These are phyloP conservation scores for Tuberolachnus salignus DNA, from an alignment of 2,888 invertebrate species.

Conservation along the genomic window DNA sequence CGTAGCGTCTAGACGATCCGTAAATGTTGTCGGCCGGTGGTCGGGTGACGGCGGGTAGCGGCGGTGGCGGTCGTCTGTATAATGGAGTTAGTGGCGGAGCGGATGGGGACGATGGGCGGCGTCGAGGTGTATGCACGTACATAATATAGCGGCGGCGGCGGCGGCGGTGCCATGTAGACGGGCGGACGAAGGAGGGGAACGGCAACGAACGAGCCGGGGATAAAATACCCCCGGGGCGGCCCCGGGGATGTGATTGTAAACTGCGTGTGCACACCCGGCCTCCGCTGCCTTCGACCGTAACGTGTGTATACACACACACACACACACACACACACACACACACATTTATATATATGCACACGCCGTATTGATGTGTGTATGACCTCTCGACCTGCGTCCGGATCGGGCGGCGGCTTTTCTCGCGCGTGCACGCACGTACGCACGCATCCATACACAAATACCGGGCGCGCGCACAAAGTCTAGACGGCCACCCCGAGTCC, in stretches of 20 bases:
- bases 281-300: neutral
- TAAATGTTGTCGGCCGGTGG: conserved; percentile 26
- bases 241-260: conserved; percentile 48
- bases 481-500: conserved; percentile 22
- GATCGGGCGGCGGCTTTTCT: conserved; percentile 25
- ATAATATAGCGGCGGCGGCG: neutral
- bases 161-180: neutral
- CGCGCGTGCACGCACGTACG: neutral
- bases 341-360: neutral
- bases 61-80: neutral
- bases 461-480: conserved; percentile 24
- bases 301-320: too few relatives aligned
- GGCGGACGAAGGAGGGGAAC: neutral
- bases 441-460: neutral
- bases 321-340: too few relatives aligned
- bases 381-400: conserved; percentile 46
- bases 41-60: neutral
- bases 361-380: conserved; percentile 49
- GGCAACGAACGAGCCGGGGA: conserved; percentile 1
- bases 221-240: conserved; percentile 27
- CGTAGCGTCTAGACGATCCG: conserved; percentile 55
- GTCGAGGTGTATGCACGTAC: neutral
- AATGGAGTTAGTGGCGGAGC: neutral
- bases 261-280: conserved; percentile 30
- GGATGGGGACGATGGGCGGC: neutral